Evolutionary conservation across 2,797 vertebrate genomes (phyloP).

Genomic region (Austrolebias charrua): DNA sequence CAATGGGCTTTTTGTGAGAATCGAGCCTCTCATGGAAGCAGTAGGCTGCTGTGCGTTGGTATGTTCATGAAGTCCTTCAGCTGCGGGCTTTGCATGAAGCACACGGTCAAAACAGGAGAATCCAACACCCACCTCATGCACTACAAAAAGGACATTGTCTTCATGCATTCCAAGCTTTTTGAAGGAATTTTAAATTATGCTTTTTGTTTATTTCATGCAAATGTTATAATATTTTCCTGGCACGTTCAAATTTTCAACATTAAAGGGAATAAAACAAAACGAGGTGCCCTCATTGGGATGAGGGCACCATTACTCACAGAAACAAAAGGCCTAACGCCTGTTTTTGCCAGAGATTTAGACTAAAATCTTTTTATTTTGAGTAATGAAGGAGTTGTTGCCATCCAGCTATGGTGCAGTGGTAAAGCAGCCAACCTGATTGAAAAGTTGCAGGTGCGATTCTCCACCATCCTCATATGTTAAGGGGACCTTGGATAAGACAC

Average conservation of each 20-base stretch:
- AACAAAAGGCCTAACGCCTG: no score
- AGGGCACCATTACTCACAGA: no score
- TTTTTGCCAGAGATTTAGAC: no score
- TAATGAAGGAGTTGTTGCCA: no score
- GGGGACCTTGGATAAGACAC: no score
- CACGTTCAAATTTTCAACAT: not conserved
- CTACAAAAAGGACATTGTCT: slow-evolving; percentile 73
- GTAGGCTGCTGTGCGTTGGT: slow-evolving; percentile 34
- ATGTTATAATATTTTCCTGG: not conserved
- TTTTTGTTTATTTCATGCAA: not conserved
- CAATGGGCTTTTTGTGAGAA: slow-evolving; percentile 8
- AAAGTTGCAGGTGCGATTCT: no score
- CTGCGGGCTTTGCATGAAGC: slow-evolving; percentile 55
- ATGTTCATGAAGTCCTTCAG: slow-evolving; percentile 32
- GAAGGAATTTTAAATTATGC: slow-evolving; percentile 36
- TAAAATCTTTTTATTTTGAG: no score
- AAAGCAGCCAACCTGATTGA: no score
- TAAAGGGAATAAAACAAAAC: no score
- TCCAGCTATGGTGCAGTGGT: no score
- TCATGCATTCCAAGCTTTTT: slow-evolving; percentile 52
- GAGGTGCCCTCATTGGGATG: no score
- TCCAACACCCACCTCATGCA: slow-evolving; percentile 73
- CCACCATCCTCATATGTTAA: no score
- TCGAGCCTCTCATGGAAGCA: slow-evolving; percentile 4
- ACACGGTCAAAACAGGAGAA: slow-evolving; percentile 64